Base-by-base conservation (phyloP, 1,140 invertebrate genomes). In the Cydia pomonella region DNA sequence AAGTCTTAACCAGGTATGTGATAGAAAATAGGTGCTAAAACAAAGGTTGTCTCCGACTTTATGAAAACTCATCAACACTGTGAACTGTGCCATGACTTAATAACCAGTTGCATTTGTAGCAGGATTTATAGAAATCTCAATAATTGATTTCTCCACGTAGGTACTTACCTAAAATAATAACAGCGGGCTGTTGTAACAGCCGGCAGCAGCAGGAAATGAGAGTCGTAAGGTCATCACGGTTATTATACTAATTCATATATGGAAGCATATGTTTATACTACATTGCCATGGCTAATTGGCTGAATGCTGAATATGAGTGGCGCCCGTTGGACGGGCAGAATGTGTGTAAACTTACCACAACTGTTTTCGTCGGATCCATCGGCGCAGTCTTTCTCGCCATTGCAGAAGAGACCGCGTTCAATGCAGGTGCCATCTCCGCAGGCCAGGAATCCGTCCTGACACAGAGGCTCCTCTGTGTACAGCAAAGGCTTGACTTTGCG, bases 361-460 rank as follows among this genome's bases (percentile, higher is more conserved):
- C 96, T 96, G 89, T 98, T 98, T 92, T 98, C 97, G 86, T 98
- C 97, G 3, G 97, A 98, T 59, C 97, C 97, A 87, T 98, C 98
- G 0, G 93, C 87, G 86, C 98, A 99, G 88, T 99, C 97, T 82
- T 97, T 97, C 83, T 97, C 97, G 63, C 97, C 97, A 93, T 99
- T 98, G 92, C 98, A 99, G 95, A 99, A 99, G 1, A 98, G 95
- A 25, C 97, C 97, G 64, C 97, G 95, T 84, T 98, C 97, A 78
- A 98, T 96, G 90, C 97, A 98, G 78, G 93, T 95, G 33, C 96
- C 95, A 88, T 98, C 97, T 63, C 97, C 97, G 83, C 97, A 98
- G 83, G 97, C 97, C 69, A 98, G 92, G 84, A 94, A 96, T 25
- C 97, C 97, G 83, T 98, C 97, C 86, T 96, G 95, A 89, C 98